These are phyloP conservation scores for Oreortyx pictus DNA, from an alignment of 2,797 vertebrate species.

Conservation along the genomic window DNA sequence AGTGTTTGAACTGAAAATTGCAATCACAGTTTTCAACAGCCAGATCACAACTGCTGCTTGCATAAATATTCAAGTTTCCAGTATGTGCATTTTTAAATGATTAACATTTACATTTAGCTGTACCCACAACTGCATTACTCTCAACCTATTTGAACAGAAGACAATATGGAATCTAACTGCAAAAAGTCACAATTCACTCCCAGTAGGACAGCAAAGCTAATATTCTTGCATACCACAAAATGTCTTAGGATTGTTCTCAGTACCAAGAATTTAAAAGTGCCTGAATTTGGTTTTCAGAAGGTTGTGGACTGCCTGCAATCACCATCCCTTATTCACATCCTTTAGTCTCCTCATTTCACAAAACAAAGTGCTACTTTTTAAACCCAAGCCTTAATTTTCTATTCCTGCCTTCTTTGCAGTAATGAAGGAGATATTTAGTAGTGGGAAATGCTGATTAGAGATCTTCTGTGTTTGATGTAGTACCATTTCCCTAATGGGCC, in stretches of 20 bases:
- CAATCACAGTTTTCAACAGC: not conserved
- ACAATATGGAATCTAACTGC: not conserved
- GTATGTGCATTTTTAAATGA: not conserved
- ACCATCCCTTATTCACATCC: not conserved
- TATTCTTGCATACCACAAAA: not conserved
- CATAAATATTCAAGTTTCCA: not conserved
- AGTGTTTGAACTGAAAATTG: not conserved
- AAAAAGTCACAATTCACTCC: not conserved
- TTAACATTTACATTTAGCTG: not conserved
- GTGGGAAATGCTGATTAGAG: slow-evolving; percentile 47
- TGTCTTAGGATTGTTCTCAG: not conserved
- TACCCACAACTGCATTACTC: not conserved
- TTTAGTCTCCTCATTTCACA: slow-evolving; percentile 4
- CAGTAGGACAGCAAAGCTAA: not conserved
- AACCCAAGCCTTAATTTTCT: slow-evolving; percentile 32
- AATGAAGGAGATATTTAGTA: not conserved
- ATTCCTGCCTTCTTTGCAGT: not conserved
- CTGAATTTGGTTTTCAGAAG: not conserved
- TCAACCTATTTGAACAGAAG: not conserved
- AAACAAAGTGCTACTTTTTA: not conserved
- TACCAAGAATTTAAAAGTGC: fast-evolving
- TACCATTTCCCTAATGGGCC: slow-evolving; percentile 60
- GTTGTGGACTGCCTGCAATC: not conserved
- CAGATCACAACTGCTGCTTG: not conserved
- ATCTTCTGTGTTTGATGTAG: slow-evolving; percentile 57